Evolutionary conservation across 2,888 invertebrate species (phyloP).

Genomic region (Acanthosepion pharaonis): DNA sequence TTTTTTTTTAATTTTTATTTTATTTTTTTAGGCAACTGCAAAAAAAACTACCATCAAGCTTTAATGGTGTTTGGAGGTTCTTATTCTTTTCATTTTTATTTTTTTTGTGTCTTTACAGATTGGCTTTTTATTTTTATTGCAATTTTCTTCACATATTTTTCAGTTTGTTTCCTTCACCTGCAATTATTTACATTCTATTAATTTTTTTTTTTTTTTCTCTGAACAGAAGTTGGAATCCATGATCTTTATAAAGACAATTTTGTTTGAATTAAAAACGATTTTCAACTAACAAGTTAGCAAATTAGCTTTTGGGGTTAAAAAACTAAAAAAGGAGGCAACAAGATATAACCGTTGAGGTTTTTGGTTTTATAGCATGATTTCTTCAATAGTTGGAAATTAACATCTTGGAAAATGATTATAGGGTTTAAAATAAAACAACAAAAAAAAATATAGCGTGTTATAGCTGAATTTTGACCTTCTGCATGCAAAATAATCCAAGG

Average conservation of each 20-base stretch:
- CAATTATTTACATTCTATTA: not conserved
- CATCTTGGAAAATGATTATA: not conserved
- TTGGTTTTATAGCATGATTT: not conserved
- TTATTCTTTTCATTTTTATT: not conserved
- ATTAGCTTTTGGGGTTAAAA: too few species aligned
- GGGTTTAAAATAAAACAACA: too few species aligned
- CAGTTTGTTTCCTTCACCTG: not conserved
- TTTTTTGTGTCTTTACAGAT: not conserved
- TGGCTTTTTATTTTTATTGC: not conserved
- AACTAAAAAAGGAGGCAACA: too few species aligned
- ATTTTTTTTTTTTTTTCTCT: not conserved
- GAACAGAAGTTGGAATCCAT: not conserved
- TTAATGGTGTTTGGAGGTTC: constrained; percentile 33
- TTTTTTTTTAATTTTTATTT: not conserved
- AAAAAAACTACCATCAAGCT: not conserved
- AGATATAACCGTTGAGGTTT: not conserved
- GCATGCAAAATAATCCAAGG: too few species aligned
- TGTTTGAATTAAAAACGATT: too few species aligned
- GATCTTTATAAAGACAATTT: too few species aligned
- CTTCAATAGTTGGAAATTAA: not conserved
- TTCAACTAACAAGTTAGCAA: too few species aligned
- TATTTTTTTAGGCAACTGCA: constrained; percentile 6
- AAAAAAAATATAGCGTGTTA: not conserved
- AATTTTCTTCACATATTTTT: not conserved
- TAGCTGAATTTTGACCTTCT: not conserved